Evolutionary conservation across 2,888 invertebrate genomes (phyloP).

Genomic region (Drosophila planitibia): DNA sequence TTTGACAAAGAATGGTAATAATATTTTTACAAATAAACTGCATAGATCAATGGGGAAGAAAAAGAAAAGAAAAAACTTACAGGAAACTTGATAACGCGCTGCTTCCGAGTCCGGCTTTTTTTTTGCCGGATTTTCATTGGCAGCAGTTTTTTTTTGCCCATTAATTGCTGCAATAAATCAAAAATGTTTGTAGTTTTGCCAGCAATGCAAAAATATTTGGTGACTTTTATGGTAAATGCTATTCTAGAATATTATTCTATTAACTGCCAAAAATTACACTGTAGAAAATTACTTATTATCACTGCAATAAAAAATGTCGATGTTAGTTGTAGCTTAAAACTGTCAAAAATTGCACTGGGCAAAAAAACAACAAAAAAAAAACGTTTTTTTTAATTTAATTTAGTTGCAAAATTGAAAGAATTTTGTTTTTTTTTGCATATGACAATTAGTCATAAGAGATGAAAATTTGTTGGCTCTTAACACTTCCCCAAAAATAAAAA

Average conservation of each 20-base stretch:
- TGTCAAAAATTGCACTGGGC: background rate
- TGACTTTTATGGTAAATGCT: constrained; percentile 3
- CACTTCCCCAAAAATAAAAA: background rate
- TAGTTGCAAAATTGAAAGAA: background rate
- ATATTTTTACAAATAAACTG: constrained; percentile 14
- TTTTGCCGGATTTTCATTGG: constrained; percentile 21
- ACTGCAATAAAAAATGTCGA: background rate
- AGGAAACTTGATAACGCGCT: constrained; percentile 32
- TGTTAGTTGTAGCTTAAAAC: background rate
- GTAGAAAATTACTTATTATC: background rate
- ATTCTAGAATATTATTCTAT: background rate
- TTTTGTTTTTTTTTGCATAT: background rate
- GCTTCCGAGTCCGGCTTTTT: constrained; percentile 54
- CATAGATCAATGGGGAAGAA: constrained; percentile 53
- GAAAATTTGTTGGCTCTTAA: constrained; percentile 46
- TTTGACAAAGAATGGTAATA: background rate
- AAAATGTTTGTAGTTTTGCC: constrained; percentile 26
- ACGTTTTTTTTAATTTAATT: background rate
- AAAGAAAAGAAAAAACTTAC: background rate
- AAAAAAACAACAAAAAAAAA: too few species aligned
- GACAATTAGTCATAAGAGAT: constrained; percentile 50
- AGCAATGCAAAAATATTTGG: constrained; percentile 17
- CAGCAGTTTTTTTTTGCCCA: constrained; percentile 36
- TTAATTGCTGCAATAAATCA: constrained; percentile 58
- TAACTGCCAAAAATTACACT: background rate